These are phyloP conservation scores for Cyanoderma ruficeps DNA, from an alignment of 2,113 vertebrate genomes.

Conservation along the genomic window DNA sequence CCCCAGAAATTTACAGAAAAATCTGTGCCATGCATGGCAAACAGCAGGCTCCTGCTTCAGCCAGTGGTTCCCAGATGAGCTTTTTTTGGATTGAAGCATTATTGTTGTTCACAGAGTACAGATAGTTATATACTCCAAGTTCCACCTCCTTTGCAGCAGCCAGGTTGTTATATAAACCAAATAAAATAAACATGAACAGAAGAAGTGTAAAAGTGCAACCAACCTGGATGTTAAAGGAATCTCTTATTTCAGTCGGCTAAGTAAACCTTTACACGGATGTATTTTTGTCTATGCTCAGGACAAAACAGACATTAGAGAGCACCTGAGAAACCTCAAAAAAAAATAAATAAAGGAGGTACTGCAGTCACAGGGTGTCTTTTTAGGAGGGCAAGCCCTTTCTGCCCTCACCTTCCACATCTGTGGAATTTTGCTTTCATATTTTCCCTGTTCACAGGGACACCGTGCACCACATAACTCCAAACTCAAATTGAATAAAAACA, in stretches of 20 bases:
- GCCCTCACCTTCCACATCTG: neutral
- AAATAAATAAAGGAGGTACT: no score
- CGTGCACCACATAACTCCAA: rapidly evolving
- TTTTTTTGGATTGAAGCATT: neutral
- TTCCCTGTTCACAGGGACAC: neutral
- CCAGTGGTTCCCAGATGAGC: neutral
- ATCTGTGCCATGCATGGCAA: neutral
- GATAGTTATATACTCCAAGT: neutral
- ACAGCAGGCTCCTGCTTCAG: neutral
- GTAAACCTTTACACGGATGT: neutral
- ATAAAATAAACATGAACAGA: neutral
- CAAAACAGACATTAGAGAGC: neutral
- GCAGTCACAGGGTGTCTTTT: neutral
- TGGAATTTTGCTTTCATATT: neutral
- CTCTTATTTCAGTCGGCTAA: neutral
- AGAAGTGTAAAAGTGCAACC: neutral
- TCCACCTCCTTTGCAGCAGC: neutral
- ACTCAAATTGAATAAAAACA: neutral
- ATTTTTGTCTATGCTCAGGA: neutral
- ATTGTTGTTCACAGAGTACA: neutral
- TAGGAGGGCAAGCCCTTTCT: rapidly evolving
- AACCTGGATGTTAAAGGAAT: neutral
- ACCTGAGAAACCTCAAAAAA: neutral
- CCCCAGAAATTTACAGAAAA: neutral
- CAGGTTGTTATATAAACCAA: neutral